phyloP scores from a whole-genome alignment of 1,140 invertebrate genomes.

The Drosophila sproati region DNA sequence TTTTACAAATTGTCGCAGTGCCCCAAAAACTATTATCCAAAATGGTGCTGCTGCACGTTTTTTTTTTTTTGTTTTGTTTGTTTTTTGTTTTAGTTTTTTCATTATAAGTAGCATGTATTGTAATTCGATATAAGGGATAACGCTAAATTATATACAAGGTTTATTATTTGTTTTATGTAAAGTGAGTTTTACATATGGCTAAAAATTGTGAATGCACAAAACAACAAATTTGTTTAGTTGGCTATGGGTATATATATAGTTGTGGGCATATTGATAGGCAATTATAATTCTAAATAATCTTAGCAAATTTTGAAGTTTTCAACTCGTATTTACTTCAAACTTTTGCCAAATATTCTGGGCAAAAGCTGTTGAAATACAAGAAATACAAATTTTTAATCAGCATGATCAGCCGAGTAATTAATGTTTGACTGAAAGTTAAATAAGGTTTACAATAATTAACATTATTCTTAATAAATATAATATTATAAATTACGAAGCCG shows the following conservation, averaged over 20 bases:
- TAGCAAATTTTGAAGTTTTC: not conserved
- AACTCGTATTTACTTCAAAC: slow-evolving; percentile 1
- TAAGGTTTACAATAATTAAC: not conserved
- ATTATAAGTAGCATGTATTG: slow-evolving; percentile 27
- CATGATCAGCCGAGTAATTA: not conserved
- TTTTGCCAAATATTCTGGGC: not conserved
- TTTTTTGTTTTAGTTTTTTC: slow-evolving; percentile 19
- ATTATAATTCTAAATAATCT: slow-evolving; percentile 14
- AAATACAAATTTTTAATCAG: slow-evolving; percentile 2
- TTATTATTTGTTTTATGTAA: slow-evolving; percentile 28
- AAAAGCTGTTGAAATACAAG: slow-evolving; percentile 15
- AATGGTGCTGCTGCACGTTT: not conserved
- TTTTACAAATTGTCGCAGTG: slow-evolving; percentile 14
- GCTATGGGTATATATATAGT: slow-evolving; percentile 1
- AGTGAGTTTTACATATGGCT: slow-evolving; percentile 50
- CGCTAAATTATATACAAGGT: slow-evolving; percentile 80
- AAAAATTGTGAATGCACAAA: slow-evolving; percentile 38
- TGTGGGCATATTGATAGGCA: slow-evolving; percentile 18
- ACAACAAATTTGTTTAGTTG: slow-evolving; percentile 42
- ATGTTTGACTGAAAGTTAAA: not conserved
- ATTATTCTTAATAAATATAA: not conserved
- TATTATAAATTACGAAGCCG: not conserved
- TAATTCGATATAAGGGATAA: slow-evolving; percentile 51
- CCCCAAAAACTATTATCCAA: slow-evolving; percentile 8
- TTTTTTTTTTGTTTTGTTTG: slow-evolving; percentile 8